These are phyloP conservation scores for Struthidea cinerea DNA, from an alignment of 2,113 vertebrate species.

Conservation along the genomic window DNA sequence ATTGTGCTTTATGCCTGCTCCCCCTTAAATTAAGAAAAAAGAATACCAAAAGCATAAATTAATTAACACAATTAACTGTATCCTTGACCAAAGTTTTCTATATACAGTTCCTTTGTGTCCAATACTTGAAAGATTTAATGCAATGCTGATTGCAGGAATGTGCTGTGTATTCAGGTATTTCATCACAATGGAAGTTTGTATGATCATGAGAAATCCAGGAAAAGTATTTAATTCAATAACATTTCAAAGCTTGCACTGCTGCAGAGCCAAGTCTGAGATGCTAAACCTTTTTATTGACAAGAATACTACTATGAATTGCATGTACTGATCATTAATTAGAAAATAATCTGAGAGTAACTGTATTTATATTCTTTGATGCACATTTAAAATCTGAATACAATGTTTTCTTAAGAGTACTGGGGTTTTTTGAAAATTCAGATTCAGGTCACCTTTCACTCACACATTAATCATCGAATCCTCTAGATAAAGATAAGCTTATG, in stretches of 20 bases:
- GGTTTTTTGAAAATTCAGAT: neutral
- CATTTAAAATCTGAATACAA: neutral
- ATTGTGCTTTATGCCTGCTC: constrained; percentile 1
- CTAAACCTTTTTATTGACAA: neutral
- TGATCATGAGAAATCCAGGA: neutral
- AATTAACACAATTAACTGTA: constrained; percentile 30
- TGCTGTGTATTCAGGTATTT: neutral
- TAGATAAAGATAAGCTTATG: neutral
- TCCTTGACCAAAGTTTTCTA: constrained; percentile 19
- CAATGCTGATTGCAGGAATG: neutral
- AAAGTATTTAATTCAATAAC: neutral
- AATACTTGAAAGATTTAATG: neutral
- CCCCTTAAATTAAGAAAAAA: constrained; percentile 36
- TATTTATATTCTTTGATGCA: neutral
- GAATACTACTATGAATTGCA: neutral
- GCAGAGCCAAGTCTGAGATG: neutral
- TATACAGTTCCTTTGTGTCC: neutral
- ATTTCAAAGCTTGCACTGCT: neutral
- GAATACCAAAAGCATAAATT: constrained; percentile 6
- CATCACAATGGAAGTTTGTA: neutral
- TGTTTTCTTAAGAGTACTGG: neutral
- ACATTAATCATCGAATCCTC: neutral
- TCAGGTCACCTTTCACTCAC: neutral
- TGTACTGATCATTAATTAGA: neutral
- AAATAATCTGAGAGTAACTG: neutral